Evolutionary conservation across 2,113 vertebrate genomes (phyloP), one percentile per base, ranked within the genome.

Genomic region (Plestiodon gilberti): DNA sequence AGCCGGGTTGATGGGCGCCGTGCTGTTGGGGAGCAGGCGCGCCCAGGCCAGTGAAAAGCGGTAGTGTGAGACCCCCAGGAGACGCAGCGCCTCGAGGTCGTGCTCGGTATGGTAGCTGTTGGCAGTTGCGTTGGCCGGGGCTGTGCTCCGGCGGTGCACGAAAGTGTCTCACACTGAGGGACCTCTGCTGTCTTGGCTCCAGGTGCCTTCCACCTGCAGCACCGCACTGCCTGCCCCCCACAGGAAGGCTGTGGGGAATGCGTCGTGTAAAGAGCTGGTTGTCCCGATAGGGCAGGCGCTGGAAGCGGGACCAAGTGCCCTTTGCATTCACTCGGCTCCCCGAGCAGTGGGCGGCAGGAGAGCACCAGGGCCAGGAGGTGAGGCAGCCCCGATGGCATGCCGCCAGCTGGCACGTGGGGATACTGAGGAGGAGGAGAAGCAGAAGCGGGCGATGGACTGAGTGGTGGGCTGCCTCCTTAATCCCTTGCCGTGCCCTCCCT

Each of bases 41-140:
- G 98, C 91, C 99, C 98, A 99, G 78, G 98, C 97, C 52, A 99
- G 96, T 4, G 99, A 99, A 96, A 99, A 99, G 73, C 99, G 95
- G 95, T 99, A 99, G 93, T 99, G 98, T 18, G 96, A 97, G 89
- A 99, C 98, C 70, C 97, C 96, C 28, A 99, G 96, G 76, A 96
- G 96, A 57, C 93, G 88, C 88, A 99, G 96, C 62, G 94, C 98
- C 61, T 98, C 96, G 3, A 96, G 92, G 94, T 99, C 99, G 0
- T 97, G 97, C 82, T 94, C 96, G 4, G 97, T 59, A 93, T 98
- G 97, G 91, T 99, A 99, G 93, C 98, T 97, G 96, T 99, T 98
- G 92, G 98, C 97, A 90, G 98, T 97, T 92, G 98, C 98, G 82
- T 99, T 98, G 1, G 74, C 92, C 95, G 87, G 85, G 11, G 87